Evolutionary conservation across 2,797 vertebrate species (phyloP).

Genomic region (Mus spretus): DNA sequence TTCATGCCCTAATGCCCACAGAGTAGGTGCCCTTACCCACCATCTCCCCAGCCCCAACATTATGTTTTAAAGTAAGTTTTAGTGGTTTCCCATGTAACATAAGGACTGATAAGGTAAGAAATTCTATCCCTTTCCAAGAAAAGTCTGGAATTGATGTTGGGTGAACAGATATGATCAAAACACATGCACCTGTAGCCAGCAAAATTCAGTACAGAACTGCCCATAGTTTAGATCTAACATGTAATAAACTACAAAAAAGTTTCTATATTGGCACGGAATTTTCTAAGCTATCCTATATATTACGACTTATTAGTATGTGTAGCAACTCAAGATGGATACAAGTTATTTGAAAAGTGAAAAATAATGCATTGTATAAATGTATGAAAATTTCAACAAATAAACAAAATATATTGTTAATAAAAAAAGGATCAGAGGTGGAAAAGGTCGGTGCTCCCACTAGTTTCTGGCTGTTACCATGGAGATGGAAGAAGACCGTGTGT

Average conservation of each 20-base stretch:
- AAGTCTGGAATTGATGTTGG: neutral
- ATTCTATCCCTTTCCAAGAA: neutral
- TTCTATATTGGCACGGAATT: neutral
- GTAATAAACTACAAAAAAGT: neutral
- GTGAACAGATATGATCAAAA: neutral
- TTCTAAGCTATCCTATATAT: neutral
- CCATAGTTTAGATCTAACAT: neutral
- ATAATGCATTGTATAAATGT: neutral
- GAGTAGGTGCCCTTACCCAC: neutral
- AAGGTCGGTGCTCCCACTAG: neutral
- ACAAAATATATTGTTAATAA: neutral
- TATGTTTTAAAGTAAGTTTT: neutral
- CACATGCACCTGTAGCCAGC: neutral
- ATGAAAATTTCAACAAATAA: neutral
- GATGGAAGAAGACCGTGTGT: neutral
- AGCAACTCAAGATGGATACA: neutral
- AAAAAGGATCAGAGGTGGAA: neutral
- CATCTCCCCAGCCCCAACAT: neutral
- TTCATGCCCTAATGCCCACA: neutral
- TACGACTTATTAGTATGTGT: neutral
- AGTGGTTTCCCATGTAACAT: neutral
- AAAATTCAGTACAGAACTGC: neutral
- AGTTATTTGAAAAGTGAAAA: neutral
- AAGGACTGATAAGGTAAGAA: neutral
- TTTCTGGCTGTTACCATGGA: neutral